phyloP scores from a whole-genome alignment of 1,140 invertebrate genomes.

The Scaptomyza montana region DNA sequence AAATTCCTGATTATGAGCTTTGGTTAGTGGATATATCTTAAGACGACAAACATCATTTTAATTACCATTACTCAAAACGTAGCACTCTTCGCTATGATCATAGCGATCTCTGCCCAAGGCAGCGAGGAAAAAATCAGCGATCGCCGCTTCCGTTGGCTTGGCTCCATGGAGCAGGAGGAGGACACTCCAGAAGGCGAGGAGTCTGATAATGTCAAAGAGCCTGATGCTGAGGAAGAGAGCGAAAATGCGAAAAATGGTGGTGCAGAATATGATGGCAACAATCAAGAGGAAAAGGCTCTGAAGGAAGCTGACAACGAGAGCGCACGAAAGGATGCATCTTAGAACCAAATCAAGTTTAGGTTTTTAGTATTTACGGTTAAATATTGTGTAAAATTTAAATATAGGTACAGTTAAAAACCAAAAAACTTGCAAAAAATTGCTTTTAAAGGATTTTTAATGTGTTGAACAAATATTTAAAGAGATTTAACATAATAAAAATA shows the following conservation, averaged over 20 bases:
- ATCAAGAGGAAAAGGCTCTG: neutral
- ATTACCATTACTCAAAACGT: neutral
- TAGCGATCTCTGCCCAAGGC: slow-evolving; percentile 30
- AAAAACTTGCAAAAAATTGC: neutral
- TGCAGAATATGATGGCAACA: neutral
- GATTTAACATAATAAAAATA: neutral
- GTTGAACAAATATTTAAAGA: neutral
- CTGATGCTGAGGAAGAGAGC: neutral
- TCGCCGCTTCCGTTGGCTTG: slow-evolving; percentile 62
- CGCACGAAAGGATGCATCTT: slow-evolving; percentile 7
- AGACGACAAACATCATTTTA: no score
- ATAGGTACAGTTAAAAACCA: neutral
- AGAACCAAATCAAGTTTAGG: neutral
- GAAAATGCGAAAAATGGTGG: neutral
- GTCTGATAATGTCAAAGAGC: neutral
- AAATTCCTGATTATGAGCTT: slow-evolving; percentile 58
- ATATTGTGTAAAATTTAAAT: slow-evolving; percentile 12
- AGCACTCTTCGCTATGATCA: slow-evolving; percentile 59
- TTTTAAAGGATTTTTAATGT: slow-evolving; percentile 13
- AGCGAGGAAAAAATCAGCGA: slow-evolving; percentile 48
- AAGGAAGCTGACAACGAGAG: slow-evolving; percentile 6
- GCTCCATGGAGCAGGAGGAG: slow-evolving; percentile 26
- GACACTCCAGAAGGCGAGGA: slow-evolving; percentile 1
- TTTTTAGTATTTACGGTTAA: slow-evolving; percentile 3
- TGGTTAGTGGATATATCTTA: slow-evolving; percentile 40